phyloP scores from a whole-genome alignment of 2,797 vertebrate genomes.

The Trematomus bernacchii region DNA sequence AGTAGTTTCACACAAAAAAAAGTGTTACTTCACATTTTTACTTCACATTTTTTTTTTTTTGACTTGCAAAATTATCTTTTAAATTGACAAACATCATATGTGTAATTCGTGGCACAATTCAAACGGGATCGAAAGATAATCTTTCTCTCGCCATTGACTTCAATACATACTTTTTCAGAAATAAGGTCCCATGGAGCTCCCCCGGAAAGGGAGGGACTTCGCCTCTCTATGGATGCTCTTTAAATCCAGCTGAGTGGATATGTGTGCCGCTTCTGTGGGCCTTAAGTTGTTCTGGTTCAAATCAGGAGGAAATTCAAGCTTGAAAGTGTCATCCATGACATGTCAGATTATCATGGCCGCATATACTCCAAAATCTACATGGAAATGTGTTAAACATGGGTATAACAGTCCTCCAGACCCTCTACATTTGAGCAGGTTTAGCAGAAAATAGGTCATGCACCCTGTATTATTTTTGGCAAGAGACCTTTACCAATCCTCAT shows the following conservation, averaged over 20 bases:
- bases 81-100: no score
- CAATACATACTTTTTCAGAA: no score
- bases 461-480: no score
- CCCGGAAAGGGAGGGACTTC: no score
- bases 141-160: no score
- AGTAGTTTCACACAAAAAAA: no score
- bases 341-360: neutral
- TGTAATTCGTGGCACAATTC: no score
- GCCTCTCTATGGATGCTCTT: neutral
- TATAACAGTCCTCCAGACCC: neutral
- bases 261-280: conserved; percentile 10
- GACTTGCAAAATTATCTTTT: no score
- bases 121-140: no score
- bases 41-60: no score
- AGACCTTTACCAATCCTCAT: neutral
- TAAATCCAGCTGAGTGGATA: neutral
- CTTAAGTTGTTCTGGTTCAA: neutral
- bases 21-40: no score
- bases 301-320: neutral
- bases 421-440: neutral
- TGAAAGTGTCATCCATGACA: neutral
- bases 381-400: neutral
- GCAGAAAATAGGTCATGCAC: neutral
- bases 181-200: no score
- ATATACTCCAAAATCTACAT: neutral